Percentiles rank a stretch among this genome's conserved stretches.
Conservation (phyloP, 2,113 vertebrate genomes). For the Tetraodon nigroviridis region DNA sequence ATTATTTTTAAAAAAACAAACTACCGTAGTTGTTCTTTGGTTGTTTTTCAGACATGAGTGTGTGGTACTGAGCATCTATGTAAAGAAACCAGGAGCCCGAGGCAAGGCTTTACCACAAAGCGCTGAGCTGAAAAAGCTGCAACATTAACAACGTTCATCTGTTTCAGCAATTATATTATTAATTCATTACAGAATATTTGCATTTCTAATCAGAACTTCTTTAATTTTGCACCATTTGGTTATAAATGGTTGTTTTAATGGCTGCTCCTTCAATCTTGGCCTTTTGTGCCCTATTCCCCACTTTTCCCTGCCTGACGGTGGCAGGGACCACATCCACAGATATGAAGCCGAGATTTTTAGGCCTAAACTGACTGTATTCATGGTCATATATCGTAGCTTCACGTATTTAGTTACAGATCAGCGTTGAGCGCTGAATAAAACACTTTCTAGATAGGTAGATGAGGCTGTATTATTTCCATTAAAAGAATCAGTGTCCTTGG, state of each 20-base stretch:
- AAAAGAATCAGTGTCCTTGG: background rate
- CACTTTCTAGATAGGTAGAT: background rate
- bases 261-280: too few species aligned
- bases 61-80: background rate
- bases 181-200: too few species aligned
- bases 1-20: background rate
- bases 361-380: background rate
- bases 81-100: constrained; percentile 17
- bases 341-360: background rate
- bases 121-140: constrained; percentile 2
- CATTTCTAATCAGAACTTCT: too few species aligned
- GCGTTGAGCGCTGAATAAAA: constrained; percentile 1
- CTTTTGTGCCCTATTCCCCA: too few species aligned
- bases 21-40: background rate
- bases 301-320: too few species aligned
- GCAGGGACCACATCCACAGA: too few species aligned
- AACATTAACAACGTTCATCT: background rate
- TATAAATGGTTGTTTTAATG: too few species aligned
- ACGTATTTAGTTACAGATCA: background rate
- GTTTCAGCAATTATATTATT: too few species aligned
- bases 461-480: background rate
- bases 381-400: background rate
- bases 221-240: too few species aligned
- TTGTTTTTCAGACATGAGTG: constrained; percentile 9
- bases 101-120: background rate